Base-by-base conservation (phyloP, 1,140 invertebrate species). In the Anastrepha obliqua region DNA sequence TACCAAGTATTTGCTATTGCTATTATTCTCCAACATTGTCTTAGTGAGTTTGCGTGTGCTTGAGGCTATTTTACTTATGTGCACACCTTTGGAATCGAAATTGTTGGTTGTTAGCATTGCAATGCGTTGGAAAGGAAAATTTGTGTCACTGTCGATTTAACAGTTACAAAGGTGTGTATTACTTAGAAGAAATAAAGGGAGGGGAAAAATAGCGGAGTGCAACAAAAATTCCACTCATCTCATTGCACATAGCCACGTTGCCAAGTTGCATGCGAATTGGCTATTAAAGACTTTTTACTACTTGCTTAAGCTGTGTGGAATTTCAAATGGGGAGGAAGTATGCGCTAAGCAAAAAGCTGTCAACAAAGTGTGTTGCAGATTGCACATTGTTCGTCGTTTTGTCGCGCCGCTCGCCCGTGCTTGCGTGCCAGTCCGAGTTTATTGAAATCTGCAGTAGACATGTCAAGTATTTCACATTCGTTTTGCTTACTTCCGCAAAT, bases 391-490 rank as follows among this genome's bases (percentile, higher is more conserved):
- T 81, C 55, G 74, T 81, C 51, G n/a, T 29, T 47, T n/a, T 81
- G 44, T 20, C n/a, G 4, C 15, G 2, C 6, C 15, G 64, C 29
- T 67, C 29, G 29, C 47, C 3, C 20, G 17, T 42, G 44, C 8
- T 55, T 55, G 74, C 74, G 42, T 81, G 47, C 17, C 74, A 81
- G 44, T 81, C 17, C 8, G 47, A 81, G 74, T 81, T 81, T 81
- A 81, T 81, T 81, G 74, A 51, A 81, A 81, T 81, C 74, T 81
- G 47, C 74, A 81, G 47, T 9, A 44, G 74, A 55, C 74, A 81
- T 81, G 42, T 55, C 15, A 29, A 11, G 74, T 47, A 81, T 81
- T 81, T 81, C 20, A 55, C 51, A 81, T 81, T 47, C 74, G 74
- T 81, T 58, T 81, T 81, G 74, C 74, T 42, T 20, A 81, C 47